Percentiles rank a stretch among this genome's conserved stretches.
Conservation (phyloP, 1,140 invertebrate species). For the Panagrolaimus sp. region DNA sequence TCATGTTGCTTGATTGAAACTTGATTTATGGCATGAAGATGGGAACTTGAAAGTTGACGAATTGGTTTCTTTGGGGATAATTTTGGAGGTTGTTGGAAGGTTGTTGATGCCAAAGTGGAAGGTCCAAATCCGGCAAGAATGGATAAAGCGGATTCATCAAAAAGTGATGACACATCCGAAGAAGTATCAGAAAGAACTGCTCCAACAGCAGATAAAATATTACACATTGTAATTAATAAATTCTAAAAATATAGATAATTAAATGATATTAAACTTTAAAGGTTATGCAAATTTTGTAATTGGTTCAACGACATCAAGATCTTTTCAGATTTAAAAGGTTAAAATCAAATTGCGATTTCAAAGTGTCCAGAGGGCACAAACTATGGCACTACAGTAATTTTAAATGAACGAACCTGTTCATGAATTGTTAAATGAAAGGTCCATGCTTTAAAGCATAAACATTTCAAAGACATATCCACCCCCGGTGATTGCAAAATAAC, state of each 20-base stretch:
- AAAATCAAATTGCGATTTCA: no score
- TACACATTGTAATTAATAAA: slow-evolving; percentile 32
- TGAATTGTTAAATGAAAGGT: slow-evolving; percentile 57
- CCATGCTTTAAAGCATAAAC: slow-evolving; percentile 55
- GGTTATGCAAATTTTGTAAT: no score
- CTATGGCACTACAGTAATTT: background rate
- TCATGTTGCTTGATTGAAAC: slow-evolving; percentile 2
- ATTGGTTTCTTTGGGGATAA: background rate
- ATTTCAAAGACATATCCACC: slow-evolving; percentile 46
- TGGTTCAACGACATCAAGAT: no score
- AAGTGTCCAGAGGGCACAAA: no score
- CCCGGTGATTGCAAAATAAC: slow-evolving; percentile 51
- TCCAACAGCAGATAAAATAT: slow-evolving; percentile 30
- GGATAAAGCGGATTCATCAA: slow-evolving; percentile 13
- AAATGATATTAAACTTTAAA: no score
- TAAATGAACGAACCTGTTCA: slow-evolving; percentile 40
- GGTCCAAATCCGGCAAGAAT: slow-evolving; percentile 1
- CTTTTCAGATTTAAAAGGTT: no score
- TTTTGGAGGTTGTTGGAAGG: background rate
- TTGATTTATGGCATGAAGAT: background rate
- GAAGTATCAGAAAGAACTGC: slow-evolving; percentile 30
- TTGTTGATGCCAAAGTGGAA: background rate
- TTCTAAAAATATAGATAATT: no score
- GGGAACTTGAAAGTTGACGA: slow-evolving; percentile 2
- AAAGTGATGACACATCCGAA: background rate